Evolutionary conservation across 2,888 invertebrate species (phyloP).

Genomic region (Thyatira batis): DNA sequence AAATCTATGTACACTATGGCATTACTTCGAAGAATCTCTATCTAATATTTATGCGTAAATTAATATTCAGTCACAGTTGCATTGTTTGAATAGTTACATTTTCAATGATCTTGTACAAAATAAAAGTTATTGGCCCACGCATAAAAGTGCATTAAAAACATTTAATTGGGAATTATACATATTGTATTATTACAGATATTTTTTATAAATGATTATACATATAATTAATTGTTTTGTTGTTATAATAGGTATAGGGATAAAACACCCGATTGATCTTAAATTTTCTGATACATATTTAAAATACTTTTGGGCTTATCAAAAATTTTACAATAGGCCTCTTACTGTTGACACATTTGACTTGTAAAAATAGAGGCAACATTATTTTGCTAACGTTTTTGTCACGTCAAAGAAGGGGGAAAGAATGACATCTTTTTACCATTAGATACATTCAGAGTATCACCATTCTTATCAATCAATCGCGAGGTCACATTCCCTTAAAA

Average conservation of each 20-base stretch:
- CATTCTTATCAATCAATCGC: constrained; percentile 30
- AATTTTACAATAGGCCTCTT: neutral
- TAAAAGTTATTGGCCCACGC: constrained; percentile 37
- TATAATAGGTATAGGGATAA: neutral
- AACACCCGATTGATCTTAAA: neutral
- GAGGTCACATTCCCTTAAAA: constrained; percentile 46
- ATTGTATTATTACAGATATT: neutral
- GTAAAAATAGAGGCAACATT: neutral
- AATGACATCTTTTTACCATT: neutral
- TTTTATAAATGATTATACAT: neutral
- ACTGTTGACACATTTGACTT: neutral
- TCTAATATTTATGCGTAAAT: neutral
- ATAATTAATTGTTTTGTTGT: neutral
- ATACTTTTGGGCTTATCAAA: neutral
- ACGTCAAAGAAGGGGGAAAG: neutral
- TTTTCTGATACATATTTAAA: neutral
- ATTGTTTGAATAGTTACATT: constrained; percentile 15
- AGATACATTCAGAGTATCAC: neutral
- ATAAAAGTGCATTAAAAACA: constrained; percentile 19
- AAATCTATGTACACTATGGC: constrained; percentile 35
- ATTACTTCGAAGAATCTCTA: constrained; percentile 15
- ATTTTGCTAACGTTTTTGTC: neutral
- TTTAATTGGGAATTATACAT: neutral
- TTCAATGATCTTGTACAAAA: constrained; percentile 14
- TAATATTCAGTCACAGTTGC: constrained; percentile 2